These are phyloP conservation scores for Andricus quercusramuli DNA, from an alignment of 2,888 invertebrate genomes.

Conservation along the genomic window DNA sequence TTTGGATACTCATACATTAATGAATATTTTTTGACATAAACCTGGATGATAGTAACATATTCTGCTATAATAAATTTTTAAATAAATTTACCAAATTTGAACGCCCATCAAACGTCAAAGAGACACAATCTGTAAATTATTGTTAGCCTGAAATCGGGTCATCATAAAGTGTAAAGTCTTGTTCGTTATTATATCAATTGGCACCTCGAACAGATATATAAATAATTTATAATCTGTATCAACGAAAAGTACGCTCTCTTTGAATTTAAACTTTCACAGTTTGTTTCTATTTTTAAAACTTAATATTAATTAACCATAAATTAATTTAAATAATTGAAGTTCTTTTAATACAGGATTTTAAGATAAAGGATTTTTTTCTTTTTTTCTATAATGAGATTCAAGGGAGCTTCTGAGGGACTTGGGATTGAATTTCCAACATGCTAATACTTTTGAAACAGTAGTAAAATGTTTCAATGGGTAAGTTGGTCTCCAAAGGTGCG, in stretches of 20 bases:
- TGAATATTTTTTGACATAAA: neutral
- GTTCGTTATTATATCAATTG: constrained; percentile 11
- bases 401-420: constrained; percentile 9
- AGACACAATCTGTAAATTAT: no score
- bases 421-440: constrained; percentile 7
- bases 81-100: neutral
- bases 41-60: no score
- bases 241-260: neutral
- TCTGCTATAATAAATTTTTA: no score
- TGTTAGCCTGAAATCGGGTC: no score
- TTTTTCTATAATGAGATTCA: constrained; percentile 16
- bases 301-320: no score
- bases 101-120: neutral
- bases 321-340: no score
- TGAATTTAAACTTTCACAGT: neutral
- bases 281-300: no score
- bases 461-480: neutral
- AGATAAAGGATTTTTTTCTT: neutral
- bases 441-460: constrained; percentile 14
- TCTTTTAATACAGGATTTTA: no score
- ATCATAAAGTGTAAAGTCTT: constrained; percentile 7
- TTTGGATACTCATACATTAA: neutral
- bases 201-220: neutral
- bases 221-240: neutral
- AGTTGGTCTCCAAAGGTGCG: constrained; percentile 9